These are phyloP conservation scores for Prorops nasuta DNA, from an alignment of 1,140 invertebrate species.

Conservation along the genomic window DNA sequence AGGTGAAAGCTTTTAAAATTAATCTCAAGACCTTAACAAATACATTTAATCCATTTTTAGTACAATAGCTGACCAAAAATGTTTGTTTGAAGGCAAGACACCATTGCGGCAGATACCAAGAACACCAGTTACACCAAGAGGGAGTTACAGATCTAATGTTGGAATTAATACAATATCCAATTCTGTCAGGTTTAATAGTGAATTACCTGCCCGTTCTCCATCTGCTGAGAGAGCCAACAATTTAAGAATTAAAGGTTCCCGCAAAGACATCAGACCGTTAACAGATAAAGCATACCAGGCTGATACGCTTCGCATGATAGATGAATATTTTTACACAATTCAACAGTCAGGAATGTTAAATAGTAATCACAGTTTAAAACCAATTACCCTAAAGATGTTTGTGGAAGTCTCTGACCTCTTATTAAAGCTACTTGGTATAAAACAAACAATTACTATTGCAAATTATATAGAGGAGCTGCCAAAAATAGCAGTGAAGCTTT, in stretches of 20 bases:
- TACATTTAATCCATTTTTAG: background rate
- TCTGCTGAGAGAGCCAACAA: conserved; percentile 36
- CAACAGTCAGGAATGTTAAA: conserved; percentile 35
- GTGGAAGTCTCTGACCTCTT: conserved; percentile 37
- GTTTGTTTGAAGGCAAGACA: conserved; percentile 21
- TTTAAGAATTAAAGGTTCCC: conserved; percentile 24
- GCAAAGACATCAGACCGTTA: conserved; percentile 45
- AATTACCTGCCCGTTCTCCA: conserved; percentile 24
- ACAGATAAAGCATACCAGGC: conserved; percentile 43
- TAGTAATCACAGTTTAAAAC: conserved; percentile 40
- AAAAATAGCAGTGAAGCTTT: conserved; percentile 54
- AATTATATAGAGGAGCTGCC: conserved; percentile 56
- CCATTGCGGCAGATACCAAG: conserved; percentile 21
- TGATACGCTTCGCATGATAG: conserved; percentile 40
- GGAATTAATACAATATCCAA: conserved; percentile 9
- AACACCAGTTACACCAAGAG: conserved; percentile 9
- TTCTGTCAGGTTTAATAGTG: conserved; percentile 9
- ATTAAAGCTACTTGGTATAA: conserved; percentile 31
- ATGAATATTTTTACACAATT: conserved; percentile 35
- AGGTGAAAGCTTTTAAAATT: conserved; percentile 15
- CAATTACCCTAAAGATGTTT: conserved; percentile 46
- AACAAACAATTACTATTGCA: conserved; percentile 27
- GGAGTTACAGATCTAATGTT: background rate
- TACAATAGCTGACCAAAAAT: background rate
- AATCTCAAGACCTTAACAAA: background rate